Evolutionary conservation across 2,113 vertebrate species (phyloP).

Genomic region (zebrafish (Danio rerio)): GRCz12tu NC_133194.1:24878501-24879000

Average conservation of each 20-base stretch:
- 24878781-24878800: not conserved
- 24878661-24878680: not conserved
- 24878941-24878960: not conserved
- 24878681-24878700: constrained; percentile 7
- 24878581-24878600: constrained; percentile 30
- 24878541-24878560: constrained; percentile 57
- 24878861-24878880: not conserved
- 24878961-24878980: not conserved
- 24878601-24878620: constrained; percentile 67
- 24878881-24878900: constrained; percentile 5
- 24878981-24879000: not conserved
- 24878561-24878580: constrained; percentile 22
- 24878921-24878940: not conserved
- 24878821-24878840: not conserved
- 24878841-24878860: not conserved
- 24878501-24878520: not conserved
- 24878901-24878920: not conserved
- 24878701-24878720: not conserved
- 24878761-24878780: not conserved
- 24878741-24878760: constrained; percentile 4
- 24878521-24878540: constrained; percentile 34
- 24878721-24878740: not conserved
- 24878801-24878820: not conserved
- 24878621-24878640: constrained; percentile 32
- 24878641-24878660: constrained; percentile 14